Evolutionary conservation across 2,888 invertebrate genomes (phyloP), one percentile per base, ranked within the genome.

Genomic region (Sclerodermus sp.): DNA sequence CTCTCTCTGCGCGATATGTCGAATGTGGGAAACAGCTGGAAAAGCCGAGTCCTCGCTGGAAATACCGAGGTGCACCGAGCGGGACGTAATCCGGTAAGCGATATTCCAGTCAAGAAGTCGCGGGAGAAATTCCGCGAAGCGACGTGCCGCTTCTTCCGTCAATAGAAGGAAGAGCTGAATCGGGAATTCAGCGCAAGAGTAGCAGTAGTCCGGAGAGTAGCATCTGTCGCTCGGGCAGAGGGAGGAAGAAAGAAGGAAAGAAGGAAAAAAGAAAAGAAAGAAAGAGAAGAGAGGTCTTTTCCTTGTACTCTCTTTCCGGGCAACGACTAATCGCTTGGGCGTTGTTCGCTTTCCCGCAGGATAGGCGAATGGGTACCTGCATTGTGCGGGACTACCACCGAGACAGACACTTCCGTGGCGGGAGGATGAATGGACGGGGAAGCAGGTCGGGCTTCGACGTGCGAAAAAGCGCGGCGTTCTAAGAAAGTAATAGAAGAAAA

Each of bases 261-360:
- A n/a, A n/a, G n/a, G n/a, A n/a, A n/a, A n/a, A n/a, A n/a, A n/a
- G n/a, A n/a, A n/a, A n/a, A n/a, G n/a, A n/a, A n/a, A n/a, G n/a
- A n/a, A n/a, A n/a, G n/a, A n/a, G n/a, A n/a, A n/a, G n/a, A n/a
- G n/a, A n/a, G n/a, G n/a, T n/a, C n/a, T n/a, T n/a, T n/a, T n/a
- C n/a, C n/a, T 29, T 41, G 38, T 43, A 42, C 50, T 13, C 39
- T 42, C 45, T 40, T 42, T 42, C 23, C 37, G 39, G 31, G 6
- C 13, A 45, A 37, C 36, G 53, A 55, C 51, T 60, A 55, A 55
- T 60, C 59, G 54, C 40, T 34, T 13, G 39, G 23, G 49, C 55
- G 52, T 48, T 51, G 49, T 45, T 48, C 44, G 52, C 48, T 49
- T 48, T 49, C 41, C 38, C 51, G 40, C 36, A 43, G 39, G 45